Percentiles rank a stretch among this genome's conserved stretches.
Conservation (phyloP, 1,140 invertebrate species). For the Diorhabda sublineata region DNA sequence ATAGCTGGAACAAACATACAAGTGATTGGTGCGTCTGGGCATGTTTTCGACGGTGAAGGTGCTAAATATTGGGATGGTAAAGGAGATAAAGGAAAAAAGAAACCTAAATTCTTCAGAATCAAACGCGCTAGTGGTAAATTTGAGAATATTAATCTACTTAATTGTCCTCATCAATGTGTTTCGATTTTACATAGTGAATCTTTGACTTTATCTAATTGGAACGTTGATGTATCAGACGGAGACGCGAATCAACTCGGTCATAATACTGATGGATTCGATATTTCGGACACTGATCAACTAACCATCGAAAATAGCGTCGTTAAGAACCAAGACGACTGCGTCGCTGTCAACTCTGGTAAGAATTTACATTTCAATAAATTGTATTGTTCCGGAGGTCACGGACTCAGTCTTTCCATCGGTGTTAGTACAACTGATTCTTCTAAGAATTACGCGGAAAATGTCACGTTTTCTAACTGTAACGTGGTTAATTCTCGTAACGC, state of each 20-base stretch:
- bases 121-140: not conserved
- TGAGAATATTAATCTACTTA: constrained; percentile 5
- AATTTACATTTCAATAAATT: not conserved
- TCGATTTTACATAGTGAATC: not conserved
- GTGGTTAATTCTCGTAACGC: not conserved
- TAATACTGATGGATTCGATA: constrained; percentile 14
- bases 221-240: constrained; percentile 4
- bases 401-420: constrained; percentile 9
- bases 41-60: constrained; percentile 1
- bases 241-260: not conserved
- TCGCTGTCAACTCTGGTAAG: constrained; percentile 10
- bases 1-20: constrained; percentile 19
- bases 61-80: constrained; percentile 14
- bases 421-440: not conserved
- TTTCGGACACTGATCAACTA: not conserved
- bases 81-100: not conserved
- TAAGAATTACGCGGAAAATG: not conserved
- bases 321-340: constrained; percentile 15
- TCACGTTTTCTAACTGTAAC: not conserved
- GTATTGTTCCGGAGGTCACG: constrained; percentile 5
- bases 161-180: constrained; percentile 8
- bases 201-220: constrained; percentile 2
- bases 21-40: constrained; percentile 13
- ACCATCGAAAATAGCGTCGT: not conserved
- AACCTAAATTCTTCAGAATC: constrained; percentile 5